These are phyloP conservation scores for Cathartes aura DNA, from an alignment of 2,113 vertebrate species.

Conservation along the genomic window DNA sequence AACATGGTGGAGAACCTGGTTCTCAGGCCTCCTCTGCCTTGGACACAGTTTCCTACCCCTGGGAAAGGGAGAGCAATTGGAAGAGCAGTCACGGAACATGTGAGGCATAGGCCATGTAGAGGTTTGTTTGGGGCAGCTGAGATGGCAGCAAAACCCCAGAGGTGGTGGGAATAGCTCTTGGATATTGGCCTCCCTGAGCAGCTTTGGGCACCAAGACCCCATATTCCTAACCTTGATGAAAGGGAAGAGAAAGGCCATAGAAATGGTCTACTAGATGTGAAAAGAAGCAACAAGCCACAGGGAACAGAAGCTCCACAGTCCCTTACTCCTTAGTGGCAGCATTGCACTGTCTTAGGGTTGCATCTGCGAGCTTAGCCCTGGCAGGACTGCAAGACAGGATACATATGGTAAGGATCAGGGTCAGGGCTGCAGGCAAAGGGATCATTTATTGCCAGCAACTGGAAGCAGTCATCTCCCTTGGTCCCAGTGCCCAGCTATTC, in stretches of 20 bases:
- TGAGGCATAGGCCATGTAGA: fast-evolving
- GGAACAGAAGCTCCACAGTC: not conserved
- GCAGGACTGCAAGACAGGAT: not conserved
- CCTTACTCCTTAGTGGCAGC: not conserved
- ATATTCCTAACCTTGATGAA: not conserved
- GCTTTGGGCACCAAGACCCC: not conserved
- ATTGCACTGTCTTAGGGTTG: not conserved
- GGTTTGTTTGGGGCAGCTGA: not conserved
- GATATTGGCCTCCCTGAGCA: not conserved
- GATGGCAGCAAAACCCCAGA: not conserved
- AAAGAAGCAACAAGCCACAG: not conserved
- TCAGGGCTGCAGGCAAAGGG: not conserved
- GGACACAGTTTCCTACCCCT: fast-evolving
- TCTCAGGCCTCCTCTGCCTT: not conserved
- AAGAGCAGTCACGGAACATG: not conserved
- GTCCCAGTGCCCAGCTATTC: not conserved
- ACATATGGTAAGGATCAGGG: not conserved
- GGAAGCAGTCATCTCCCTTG: not conserved
- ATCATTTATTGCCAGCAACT: not conserved
- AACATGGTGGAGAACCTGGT: not conserved
- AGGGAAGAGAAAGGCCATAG: not conserved
- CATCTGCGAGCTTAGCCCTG: not conserved
- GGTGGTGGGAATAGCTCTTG: not conserved
- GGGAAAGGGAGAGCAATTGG: not conserved
- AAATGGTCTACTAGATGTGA: not conserved